Percentiles rank a stretch among this genome's conserved stretches.
These are phyloP conservation scores for Gisinianus flammeolus DNA, from an alignment of 2,888 invertebrate genomes.

Conservation along the genomic window DNA sequence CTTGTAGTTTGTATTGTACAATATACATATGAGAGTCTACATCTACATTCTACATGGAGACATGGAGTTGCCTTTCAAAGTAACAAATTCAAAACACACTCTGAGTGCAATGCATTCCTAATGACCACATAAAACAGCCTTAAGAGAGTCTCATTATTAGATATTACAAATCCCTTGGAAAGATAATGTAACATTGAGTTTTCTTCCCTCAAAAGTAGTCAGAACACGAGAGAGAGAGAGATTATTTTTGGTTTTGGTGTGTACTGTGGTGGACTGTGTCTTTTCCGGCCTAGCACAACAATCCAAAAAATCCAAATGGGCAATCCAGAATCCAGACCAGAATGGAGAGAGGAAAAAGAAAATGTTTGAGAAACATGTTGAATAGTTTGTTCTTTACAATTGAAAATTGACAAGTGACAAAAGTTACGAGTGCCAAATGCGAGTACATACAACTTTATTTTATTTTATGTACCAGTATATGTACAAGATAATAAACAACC, in stretches of 20 bases:
- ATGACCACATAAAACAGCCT: slow-evolving; percentile 16
- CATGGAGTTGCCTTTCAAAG: not conserved
- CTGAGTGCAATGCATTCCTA: slow-evolving; percentile 14
- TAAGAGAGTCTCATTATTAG: slow-evolving; percentile 14
- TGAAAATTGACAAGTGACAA: no score
- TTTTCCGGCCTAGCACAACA: not conserved
- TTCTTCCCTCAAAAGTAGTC: not conserved
- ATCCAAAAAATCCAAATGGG: not conserved
- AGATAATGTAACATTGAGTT: no score
- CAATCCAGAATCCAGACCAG: not conserved
- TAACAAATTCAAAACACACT: not conserved
- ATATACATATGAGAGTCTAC: not conserved
- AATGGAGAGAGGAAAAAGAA: not conserved
- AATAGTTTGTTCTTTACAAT: no score
- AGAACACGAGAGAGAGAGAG: not conserved
- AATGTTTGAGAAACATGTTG: no score
- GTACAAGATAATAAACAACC: no score
- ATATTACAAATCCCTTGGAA: not conserved
- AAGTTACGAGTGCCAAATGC: no score
- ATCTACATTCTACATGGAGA: not conserved
- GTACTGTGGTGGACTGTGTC: not conserved
- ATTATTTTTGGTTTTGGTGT: not conserved
- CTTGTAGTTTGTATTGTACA: no score
- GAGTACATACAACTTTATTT: no score
- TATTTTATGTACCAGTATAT: no score